phyloP scores from a whole-genome alignment of 2,888 invertebrate species.

The Pyrocoelia pectoralis region DNA sequence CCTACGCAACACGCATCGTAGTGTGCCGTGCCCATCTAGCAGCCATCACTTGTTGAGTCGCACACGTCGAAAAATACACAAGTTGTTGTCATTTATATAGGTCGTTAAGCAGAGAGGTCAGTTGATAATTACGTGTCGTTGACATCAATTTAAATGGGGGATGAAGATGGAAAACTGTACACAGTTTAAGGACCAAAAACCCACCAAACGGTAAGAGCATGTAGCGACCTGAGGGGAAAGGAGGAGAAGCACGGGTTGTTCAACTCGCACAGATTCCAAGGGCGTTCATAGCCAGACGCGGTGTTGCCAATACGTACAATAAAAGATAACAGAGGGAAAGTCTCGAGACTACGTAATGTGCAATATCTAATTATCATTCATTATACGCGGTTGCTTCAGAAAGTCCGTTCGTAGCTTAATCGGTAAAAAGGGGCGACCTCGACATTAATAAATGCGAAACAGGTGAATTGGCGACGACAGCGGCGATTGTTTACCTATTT shows the following conservation, averaged over 20 bases:
- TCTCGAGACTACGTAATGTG: conserved; percentile 19
- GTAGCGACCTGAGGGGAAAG: conserved; percentile 22
- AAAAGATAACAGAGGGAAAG: conserved; percentile 30
- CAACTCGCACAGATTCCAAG: conserved; percentile 45
- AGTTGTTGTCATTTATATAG: too few relatives aligned
- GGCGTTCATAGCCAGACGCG: conserved; percentile 44
- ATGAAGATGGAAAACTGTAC: background rate
- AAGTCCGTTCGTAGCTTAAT: background rate
- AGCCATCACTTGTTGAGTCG: conserved; percentile 41
- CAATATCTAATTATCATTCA: background rate
- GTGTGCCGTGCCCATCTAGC: conserved; percentile 38
- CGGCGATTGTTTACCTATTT: conserved; percentile 8
- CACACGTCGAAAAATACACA: background rate
- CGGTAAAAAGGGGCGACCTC: conserved; percentile 23
- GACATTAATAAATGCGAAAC: conserved; percentile 14
- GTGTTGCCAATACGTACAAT: conserved; percentile 38
- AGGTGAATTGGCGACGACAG: conserved; percentile 22
- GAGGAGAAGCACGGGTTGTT: conserved; percentile 39
- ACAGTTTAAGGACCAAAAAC: conserved; percentile 18
- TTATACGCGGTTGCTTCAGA: conserved; percentile 4
- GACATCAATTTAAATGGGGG: background rate
- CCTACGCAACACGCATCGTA: conserved; percentile 42
- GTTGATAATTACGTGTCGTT: background rate
- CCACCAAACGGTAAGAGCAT: conserved; percentile 28
- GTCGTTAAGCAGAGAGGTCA: conserved; percentile 5